Percentiles rank a stretch among this genome's conserved stretches.
Conservation (phyloP, 2,797 vertebrate genomes). For the Taenioides sp. region DNA sequence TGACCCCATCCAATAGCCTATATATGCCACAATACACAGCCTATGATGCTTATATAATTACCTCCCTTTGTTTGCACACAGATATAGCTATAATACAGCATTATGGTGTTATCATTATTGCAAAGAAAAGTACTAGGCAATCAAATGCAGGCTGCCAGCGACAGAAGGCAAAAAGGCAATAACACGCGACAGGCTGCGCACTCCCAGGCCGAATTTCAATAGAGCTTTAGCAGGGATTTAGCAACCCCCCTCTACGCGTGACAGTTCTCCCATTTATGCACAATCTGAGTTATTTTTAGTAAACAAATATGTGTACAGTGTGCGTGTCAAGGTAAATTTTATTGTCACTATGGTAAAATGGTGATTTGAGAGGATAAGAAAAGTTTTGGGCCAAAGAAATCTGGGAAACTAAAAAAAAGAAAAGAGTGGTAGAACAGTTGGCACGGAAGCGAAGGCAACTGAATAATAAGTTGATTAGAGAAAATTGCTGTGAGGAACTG, state of each 20-base stretch:
- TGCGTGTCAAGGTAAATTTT: constrained; percentile 6
- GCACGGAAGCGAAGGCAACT: constrained; percentile 15
- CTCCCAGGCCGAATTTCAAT: constrained; percentile 63
- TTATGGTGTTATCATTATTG: constrained; percentile 60
- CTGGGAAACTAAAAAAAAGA: neutral
- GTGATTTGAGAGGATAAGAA: constrained; percentile 3
- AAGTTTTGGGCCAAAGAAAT: constrained; percentile 11
- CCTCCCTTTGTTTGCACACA: constrained; percentile 23
- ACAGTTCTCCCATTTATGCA: constrained; percentile 44
- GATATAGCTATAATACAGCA: constrained; percentile 27
- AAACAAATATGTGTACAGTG: neutral
- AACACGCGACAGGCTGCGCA: constrained; percentile 57
- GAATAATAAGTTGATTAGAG: constrained; percentile 63
- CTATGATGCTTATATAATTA: constrained; percentile 22
- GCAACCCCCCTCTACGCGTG: constrained; percentile 43
- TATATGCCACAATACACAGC: neutral
- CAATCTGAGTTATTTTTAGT: neutral
- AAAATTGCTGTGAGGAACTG: constrained; percentile 59
- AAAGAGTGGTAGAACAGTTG: constrained; percentile 8
- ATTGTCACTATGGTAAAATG: constrained; percentile 2
- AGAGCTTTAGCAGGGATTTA: constrained; percentile 68
- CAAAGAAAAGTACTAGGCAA: constrained; percentile 61
- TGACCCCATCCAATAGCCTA: neutral
- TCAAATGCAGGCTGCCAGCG: constrained; percentile 56
- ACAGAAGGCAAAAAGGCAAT: constrained; percentile 70